phyloP scores from a whole-genome alignment of 1,140 invertebrate species.

The Lepidostoma basale region DNA sequence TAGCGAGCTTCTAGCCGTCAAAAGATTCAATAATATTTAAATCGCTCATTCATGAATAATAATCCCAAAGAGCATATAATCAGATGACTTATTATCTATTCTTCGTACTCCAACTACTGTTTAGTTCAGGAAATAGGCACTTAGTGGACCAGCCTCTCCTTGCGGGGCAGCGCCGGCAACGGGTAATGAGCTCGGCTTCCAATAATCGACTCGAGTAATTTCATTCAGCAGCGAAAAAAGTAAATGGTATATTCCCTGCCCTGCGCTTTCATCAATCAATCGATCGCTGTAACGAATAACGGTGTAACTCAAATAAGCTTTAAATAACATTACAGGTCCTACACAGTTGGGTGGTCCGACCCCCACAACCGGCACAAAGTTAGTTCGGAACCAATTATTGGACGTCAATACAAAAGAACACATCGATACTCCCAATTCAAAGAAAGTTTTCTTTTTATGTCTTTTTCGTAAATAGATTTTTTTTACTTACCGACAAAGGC shows the following conservation, averaged over 20 bases:
- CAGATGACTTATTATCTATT: conserved; percentile 18
- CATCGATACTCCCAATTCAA: no score
- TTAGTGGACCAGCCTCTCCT: conserved; percentile 28
- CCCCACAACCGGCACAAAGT: neutral
- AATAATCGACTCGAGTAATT: conserved; percentile 38
- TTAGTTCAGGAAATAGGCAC: conserved; percentile 38
- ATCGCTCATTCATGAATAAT: conserved; percentile 8
- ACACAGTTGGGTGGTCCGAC: conserved; percentile 39
- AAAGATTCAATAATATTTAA: conserved; percentile 7
- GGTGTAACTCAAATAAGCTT: conserved; percentile 41
- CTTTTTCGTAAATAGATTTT: no score
- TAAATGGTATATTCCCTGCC: conserved; percentile 35
- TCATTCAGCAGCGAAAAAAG: conserved; percentile 37
- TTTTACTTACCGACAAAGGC: no score
- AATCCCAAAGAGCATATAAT: conserved; percentile 1
- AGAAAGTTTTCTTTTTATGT: no score
- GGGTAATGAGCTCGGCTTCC: conserved; percentile 36
- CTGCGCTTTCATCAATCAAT: conserved; percentile 44
- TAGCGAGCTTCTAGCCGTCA: no score
- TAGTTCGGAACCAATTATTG: conserved; percentile 29
- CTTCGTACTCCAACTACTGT: conserved; percentile 29
- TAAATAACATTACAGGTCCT: conserved; percentile 30
- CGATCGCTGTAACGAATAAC: conserved; percentile 39
- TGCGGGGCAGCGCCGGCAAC: neutral
- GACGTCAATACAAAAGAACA: conserved; percentile 10